These are phyloP conservation scores for Argyresthia albistria DNA, from an alignment of 2,888 invertebrate genomes.

Conservation along the genomic window DNA sequence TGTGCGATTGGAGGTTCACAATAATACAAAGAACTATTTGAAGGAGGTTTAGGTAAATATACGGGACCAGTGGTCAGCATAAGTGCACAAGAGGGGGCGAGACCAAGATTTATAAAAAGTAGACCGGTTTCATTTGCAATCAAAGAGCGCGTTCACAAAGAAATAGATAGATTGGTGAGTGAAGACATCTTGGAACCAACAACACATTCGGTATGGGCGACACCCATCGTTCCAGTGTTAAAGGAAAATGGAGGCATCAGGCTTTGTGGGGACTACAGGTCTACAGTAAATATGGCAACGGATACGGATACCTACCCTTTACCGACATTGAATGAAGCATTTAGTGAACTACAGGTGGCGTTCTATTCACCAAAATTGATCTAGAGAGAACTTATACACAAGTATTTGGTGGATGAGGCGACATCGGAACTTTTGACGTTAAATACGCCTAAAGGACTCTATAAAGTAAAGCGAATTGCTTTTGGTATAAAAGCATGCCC, in stretches of 20 bases:
- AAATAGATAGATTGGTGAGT: slow-evolving; percentile 2
- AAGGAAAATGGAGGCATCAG: slow-evolving; percentile 3
- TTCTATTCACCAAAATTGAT: no score
- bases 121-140: slow-evolving; percentile 5
- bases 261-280: slow-evolving; percentile 6
- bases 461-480: background rate
- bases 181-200: slow-evolving; percentile 3
- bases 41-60: slow-evolving; percentile 5
- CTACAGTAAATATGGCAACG: slow-evolving; percentile 4
- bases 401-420: slow-evolving; percentile 4
- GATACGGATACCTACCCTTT: slow-evolving; percentile 7
- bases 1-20: background rate
- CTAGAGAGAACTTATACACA: no score
- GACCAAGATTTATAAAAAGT: slow-evolving; percentile 6
- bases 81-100: no score
- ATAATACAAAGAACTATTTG: background rate
- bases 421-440: slow-evolving; percentile 2
- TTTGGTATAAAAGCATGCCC: slow-evolving; percentile 1
- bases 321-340: slow-evolving; percentile 6
- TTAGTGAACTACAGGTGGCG: no score
- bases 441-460: slow-evolving; percentile 5
- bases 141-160: slow-evolving; percentile 3
- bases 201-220: slow-evolving; percentile 4
- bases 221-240: slow-evolving; percentile 6
- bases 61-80: background rate